Conservation (phyloP, 2,113 vertebrate species). For the Camarhynchus parvulus region DNA sequence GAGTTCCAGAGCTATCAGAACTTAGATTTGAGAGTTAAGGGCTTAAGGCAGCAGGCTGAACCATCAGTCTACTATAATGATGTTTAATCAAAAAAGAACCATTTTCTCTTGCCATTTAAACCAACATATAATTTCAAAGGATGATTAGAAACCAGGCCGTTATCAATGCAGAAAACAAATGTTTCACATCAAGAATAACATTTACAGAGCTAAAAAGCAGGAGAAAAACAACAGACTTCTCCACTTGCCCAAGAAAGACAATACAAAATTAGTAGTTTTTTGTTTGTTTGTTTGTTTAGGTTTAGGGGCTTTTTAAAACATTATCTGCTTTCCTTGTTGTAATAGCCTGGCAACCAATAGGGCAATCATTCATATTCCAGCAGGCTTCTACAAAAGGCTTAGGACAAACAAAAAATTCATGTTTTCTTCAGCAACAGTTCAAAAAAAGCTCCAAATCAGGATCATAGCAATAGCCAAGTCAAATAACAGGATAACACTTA, state of each 20-base stretch:
- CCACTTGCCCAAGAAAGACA: not conserved
- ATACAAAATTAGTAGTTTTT: not conserved
- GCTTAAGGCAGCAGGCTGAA: not conserved
- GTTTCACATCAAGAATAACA: not conserved
- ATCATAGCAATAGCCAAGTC: not conserved
- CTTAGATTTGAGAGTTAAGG: not conserved
- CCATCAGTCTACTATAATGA: too few relatives aligned
- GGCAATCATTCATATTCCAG: constrained; percentile 14
- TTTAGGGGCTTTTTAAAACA: not conserved
- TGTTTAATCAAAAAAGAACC: not conserved
- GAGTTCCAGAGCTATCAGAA: not conserved
- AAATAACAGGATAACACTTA: not conserved
- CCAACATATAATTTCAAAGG: not conserved
- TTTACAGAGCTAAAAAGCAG: not conserved
- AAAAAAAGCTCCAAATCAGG: not conserved
- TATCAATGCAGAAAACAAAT: not conserved
- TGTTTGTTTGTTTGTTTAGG: not conserved
- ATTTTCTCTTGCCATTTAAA: not conserved
- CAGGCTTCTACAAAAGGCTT: not conserved
- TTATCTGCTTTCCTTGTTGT: not conserved
- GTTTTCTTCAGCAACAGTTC: not conserved
- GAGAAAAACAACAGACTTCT: not conserved
- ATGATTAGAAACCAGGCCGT: not conserved
- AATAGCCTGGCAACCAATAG: not conserved
- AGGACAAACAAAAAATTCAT: not conserved